Evolutionary conservation across 2,888 invertebrate species (phyloP), one percentile per base, ranked within the genome.

Genomic region (Eurytoma californica): DNA sequence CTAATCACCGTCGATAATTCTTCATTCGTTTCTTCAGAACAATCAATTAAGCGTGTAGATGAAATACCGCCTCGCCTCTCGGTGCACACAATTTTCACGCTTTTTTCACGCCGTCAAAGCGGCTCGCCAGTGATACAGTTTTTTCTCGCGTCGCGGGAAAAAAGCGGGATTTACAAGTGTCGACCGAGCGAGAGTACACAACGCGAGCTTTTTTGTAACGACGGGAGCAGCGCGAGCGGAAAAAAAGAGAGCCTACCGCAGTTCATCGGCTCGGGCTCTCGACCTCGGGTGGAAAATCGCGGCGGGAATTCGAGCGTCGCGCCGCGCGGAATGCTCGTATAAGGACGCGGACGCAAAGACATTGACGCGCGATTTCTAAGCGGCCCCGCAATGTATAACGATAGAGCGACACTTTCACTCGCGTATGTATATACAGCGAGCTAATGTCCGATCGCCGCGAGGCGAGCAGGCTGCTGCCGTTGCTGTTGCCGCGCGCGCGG

Each of bases 331-430:
- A 79, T 79, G 72, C 47, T 49, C 60, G 70, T 82, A 74, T 82
- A 69, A 69, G 69, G 63, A 72, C 47, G 66, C 69, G 47, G 16
- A 63, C n/a, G 30, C n/a, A 47, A 47, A 74, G 66, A 58, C 58
- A 77, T 63, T 57, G 76, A 65, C 57, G 69, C 28, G 58, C 39
- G 70, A 70, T 77, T 77, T 70, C 70, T 30, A 77, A 77, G 47
- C 58, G 3, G 3, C 13, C 18, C 2, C 16, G 51, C 28, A 47
- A 28, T 77, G 28, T 28, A 70, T 39, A 49, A 66, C 66, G 60
- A 20, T 47, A 61, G 20, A 57, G 58, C 73, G 78, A 78, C 78
- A 78, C 78, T 78, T 78, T 78, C 78, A 78, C 78, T 78, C 57
- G 61, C 39, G 53, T 47, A 30, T 49, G 63, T 77, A 74, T 63